Base-by-base conservation (phyloP, 2,797 vertebrate genomes). In the Alauda arvensis region DNA sequence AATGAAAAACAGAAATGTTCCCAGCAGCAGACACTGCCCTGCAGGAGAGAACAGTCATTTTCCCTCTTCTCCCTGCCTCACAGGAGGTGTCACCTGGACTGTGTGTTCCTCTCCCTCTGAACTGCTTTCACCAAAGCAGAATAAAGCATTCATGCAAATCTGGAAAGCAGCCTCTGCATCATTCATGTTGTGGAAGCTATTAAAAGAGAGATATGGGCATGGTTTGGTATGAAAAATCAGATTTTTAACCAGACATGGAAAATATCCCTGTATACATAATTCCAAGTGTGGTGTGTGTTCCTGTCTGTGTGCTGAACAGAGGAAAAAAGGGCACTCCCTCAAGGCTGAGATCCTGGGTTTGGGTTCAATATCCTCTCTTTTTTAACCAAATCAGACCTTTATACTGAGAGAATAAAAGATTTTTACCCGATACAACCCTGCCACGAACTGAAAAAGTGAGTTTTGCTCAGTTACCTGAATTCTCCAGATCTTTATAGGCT, bases 401-500 rank as follows among this genome's bases (percentile, higher is more conserved):
- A n/a, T 7, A 31, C 23, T n/a, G 21, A 66, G 10, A 14, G 21
- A 78, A 85, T 55, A 60, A 79, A 71, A 23, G 17, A 10, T 21
- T 85, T 42, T 60, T 39, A 53, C 23, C 11, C 8, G 4, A 6
- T 12, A 21, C 1, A 2, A 57, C 10, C 10, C 23, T 18, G n/a
- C 15, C 14, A 9, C 0, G 1, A 10, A 65, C 33, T 1, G 2
- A 42, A 55, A 70, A 77, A 62, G 5, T 0, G 0, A 2, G 5
- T 33, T 74, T 87, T 46, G 6, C 42, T 76, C 2, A 0, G 3
- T 97, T 97, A 99, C 99, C 99, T 97, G 99, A 99, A 95, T 97
- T 99, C 95, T 99, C 99, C 96, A 99, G 98, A 96, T 99, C 98
- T 95, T 98, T 99, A 81, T 99, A 99, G n/a, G 99, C 98, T 76